Evolutionary conservation across 2,888 invertebrate genomes (phyloP).

Genomic region (Patella pellucida): DNA sequence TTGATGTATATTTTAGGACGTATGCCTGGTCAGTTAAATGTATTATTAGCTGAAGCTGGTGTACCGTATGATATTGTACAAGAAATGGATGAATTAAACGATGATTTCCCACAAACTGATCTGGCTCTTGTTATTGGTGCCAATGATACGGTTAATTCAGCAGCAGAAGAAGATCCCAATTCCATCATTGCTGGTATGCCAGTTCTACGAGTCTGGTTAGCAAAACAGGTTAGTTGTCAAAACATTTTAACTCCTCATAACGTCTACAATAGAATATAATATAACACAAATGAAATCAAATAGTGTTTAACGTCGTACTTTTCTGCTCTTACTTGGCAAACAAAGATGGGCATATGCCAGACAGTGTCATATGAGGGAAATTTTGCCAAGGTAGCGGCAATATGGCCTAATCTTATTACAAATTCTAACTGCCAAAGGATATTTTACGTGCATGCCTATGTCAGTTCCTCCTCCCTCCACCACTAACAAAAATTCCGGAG

Average conservation of each 20-base stretch:
- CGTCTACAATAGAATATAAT: neutral
- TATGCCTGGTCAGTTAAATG: slow-evolving; percentile 93
- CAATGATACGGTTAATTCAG: slow-evolving; percentile 92
- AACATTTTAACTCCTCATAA: neutral
- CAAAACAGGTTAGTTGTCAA: slow-evolving; percentile 79
- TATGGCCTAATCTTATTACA: neutral
- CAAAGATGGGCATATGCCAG: too few relatives aligned
- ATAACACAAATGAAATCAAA: too few relatives aligned
- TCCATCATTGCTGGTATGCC: slow-evolving; percentile 95
- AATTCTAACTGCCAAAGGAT: too few relatives aligned
- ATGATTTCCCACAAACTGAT: slow-evolving; percentile 87
- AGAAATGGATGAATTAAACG: slow-evolving; percentile 94
- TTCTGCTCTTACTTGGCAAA: neutral
- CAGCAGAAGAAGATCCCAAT: slow-evolving; percentile 90
- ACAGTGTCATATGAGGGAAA: neutral
- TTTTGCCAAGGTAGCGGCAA: neutral
- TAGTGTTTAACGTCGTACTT: too few relatives aligned
- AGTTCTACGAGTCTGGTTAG: slow-evolving; percentile 88
- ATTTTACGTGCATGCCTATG: too few relatives aligned
- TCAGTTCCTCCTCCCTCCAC: too few relatives aligned
- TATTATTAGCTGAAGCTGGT: slow-evolving; percentile 92
- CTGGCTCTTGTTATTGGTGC: slow-evolving; percentile 88
- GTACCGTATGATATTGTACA: slow-evolving; percentile 89
- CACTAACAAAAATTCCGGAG: too few relatives aligned
- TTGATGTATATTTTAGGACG: slow-evolving; percentile 76